Percentiles rank a stretch among this genome's conserved stretches.
Conservation (phyloP, 2,888 invertebrate species). For the Theretra japonica region DNA sequence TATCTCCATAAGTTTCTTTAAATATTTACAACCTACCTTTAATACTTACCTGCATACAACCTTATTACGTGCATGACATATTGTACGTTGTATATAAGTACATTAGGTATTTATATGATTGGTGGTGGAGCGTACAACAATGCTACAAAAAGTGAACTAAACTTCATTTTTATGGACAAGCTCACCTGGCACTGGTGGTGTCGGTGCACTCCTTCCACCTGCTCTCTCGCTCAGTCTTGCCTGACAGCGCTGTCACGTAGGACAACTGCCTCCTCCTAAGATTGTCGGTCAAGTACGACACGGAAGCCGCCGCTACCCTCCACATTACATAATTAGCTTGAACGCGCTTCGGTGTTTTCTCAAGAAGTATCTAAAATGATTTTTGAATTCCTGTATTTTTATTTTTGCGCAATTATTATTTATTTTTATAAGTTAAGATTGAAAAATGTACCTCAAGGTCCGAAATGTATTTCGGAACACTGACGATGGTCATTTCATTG, state of each 20-base stretch:
- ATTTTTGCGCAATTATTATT: not conserved
- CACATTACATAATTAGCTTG: conserved; percentile 96
- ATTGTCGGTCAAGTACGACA: conserved; percentile 91
- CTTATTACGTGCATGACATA: too few species aligned
- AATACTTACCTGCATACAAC: too few species aligned
- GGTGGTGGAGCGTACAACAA: too few species aligned
- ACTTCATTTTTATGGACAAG: too few species aligned
- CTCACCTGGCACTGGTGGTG: conserved; percentile 89
- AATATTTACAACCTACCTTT: too few species aligned
- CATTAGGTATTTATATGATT: too few species aligned
- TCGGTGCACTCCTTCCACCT: conserved; percentile 97
- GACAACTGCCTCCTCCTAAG: conserved; percentile 91
- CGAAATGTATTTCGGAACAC: conserved; percentile 92
- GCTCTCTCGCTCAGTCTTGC: conserved; percentile 93
- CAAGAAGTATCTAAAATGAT: conserved; percentile 65
- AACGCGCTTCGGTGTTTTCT: conserved; percentile 82
- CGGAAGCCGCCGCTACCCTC: conserved; percentile 93
- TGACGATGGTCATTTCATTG: conserved; percentile 92
- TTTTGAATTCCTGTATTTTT: not conserved
- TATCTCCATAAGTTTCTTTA: too few species aligned
- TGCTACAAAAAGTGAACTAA: too few species aligned
- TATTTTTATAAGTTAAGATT: not conserved
- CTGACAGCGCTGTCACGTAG: conserved; percentile 92
- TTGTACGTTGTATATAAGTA: too few species aligned
- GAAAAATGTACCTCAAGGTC: conserved; percentile 85